Percentiles rank a stretch among this genome's conserved stretches.
Evolutionary conservation across 2,113 vertebrate genomes (phyloP).

Genomic region (Stegastes partitus): DNA sequence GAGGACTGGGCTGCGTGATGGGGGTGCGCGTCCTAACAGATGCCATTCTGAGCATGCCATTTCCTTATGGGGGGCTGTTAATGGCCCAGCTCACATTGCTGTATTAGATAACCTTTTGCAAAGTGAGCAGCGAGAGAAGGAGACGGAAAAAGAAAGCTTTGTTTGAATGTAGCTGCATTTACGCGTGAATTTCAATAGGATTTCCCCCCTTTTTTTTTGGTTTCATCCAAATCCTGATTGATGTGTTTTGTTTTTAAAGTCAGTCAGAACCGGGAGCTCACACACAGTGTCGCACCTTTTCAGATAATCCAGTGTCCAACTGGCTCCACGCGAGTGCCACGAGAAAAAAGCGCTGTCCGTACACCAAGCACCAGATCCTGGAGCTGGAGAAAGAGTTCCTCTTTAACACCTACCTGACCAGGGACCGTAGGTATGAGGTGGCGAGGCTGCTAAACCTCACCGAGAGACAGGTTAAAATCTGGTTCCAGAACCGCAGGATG

Average conservation of each 20-base stretch:
- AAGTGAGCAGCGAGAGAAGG: constrained; percentile 2
- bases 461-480: constrained; percentile 98
- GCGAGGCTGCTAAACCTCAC: constrained; percentile 94
- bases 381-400: constrained; percentile 98
- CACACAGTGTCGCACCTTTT: constrained; percentile 66
- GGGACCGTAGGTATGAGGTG: constrained; percentile 97
- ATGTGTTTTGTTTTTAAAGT: constrained; percentile 16
- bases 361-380: constrained; percentile 96
- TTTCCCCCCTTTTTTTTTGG: not conserved
- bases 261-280: constrained; percentile 56
- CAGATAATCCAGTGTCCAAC: constrained; percentile 96
- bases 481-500: constrained; percentile 99
- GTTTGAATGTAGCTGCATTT: constrained; percentile 20
- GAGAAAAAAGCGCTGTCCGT: constrained; percentile 96
- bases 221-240: constrained; percentile 22
- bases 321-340: constrained; percentile 98
- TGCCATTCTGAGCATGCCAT: constrained; percentile 74
- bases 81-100: constrained; percentile 60
- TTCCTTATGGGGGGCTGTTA: constrained; percentile 68
- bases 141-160: not conserved
- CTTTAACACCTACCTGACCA: constrained; percentile 98
- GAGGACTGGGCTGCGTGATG: constrained; percentile 49
- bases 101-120: constrained; percentile 39
- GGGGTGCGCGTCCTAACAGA: constrained; percentile 58
- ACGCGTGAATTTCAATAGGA: not conserved